Percentiles rank a stretch among this genome's conserved stretches.
phyloP scores from a whole-genome alignment of 2,888 invertebrate species.

The Papilio gigon region DNA sequence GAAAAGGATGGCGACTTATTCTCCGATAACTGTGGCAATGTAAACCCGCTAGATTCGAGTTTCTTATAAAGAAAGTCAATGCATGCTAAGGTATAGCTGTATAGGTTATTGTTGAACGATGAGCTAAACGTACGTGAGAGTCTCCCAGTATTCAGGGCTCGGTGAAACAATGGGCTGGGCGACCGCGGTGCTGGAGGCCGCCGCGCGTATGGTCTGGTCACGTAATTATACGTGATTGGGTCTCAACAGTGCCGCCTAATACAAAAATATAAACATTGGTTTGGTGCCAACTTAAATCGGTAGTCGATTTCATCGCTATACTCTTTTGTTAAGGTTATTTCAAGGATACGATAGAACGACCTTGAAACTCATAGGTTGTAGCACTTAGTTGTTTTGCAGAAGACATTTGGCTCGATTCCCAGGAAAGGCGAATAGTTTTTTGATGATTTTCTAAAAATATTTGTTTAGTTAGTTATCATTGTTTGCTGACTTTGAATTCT shows the following conservation, averaged over 20 bases:
- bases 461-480: neutral
- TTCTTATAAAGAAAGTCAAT: neutral
- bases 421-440: neutral
- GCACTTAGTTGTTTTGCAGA: constrained; percentile 1
- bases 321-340: constrained; percentile 24
- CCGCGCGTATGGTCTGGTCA: constrained; percentile 40
- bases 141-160: constrained; percentile 22
- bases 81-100: neutral
- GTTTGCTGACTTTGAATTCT: neutral
- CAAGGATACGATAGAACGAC: constrained; percentile 21
- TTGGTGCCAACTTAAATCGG: constrained; percentile 26
- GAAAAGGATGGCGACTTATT: too few relatives aligned
- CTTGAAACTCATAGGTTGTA: neutral
- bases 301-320: constrained; percentile 28
- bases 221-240: constrained; percentile 47
- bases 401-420: constrained; percentile 9
- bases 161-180: constrained; percentile 36
- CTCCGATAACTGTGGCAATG: too few relatives aligned
- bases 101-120: constrained; percentile 6
- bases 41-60: neutral
- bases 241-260: constrained; percentile 31
- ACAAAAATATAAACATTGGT: constrained; percentile 35
- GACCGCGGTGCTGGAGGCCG: constrained; percentile 33
- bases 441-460: neutral
- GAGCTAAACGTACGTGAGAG: constrained; percentile 37